phyloP scores from a whole-genome alignment of 2,888 invertebrate genomes.

The Eilema depressum region DNA sequence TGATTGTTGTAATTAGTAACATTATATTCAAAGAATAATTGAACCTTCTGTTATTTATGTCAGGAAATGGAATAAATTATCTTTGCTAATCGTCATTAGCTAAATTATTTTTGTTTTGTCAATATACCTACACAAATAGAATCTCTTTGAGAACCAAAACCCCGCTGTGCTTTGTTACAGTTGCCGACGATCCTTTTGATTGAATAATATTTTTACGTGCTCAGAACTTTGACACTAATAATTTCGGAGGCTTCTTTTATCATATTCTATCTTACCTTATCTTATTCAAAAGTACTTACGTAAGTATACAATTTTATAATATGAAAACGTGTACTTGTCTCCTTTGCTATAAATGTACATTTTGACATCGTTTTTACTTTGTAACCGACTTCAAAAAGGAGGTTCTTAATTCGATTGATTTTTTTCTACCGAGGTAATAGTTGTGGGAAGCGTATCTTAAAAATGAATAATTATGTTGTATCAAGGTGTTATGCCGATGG shows the following conservation, averaged over 20 bases:
- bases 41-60: neutral
- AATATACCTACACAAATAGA: neutral
- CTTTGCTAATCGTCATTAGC: neutral
- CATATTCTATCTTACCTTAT: neutral
- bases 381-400: too few species aligned
- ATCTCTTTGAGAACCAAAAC: neutral
- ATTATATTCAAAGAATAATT: neutral
- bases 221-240: neutral
- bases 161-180: neutral
- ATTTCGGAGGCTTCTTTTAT: neutral
- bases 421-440: neutral
- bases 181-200: neutral
- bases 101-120: neutral
- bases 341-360: neutral
- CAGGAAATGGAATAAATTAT: neutral
- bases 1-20: neutral
- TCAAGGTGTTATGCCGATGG: too few species aligned
- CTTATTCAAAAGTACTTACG: too few species aligned
- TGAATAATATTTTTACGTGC: neutral
- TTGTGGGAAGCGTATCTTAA: neutral
- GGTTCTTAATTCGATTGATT: too few species aligned
- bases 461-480: neutral
- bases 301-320: too few species aligned
- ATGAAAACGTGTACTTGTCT: too few species aligned
- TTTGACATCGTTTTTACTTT: neutral